Base-by-base conservation (phyloP, 2,797 vertebrate species). In the Clarias pachynema region DNA sequence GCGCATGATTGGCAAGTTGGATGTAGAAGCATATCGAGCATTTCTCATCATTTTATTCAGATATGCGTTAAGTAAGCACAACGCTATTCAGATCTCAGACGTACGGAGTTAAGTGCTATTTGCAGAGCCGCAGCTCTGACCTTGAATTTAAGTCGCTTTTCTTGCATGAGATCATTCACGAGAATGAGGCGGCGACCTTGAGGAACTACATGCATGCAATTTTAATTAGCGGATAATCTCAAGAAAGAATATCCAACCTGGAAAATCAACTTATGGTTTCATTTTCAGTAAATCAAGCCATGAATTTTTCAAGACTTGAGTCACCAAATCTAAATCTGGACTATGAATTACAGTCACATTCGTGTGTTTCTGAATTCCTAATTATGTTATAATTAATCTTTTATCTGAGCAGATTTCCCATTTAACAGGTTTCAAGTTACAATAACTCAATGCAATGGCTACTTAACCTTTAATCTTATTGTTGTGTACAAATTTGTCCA, bases 401-500 rank as follows among this genome's bases (percentile, higher is more conserved):
- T 53, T 14, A 53, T 53, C 49, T 53, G 49, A 53, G 26, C 34
- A 79, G 16, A 37, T 14, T 63, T 72, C 20, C 22, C 24, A 37
- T 31, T 84, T n/a, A 65, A 37, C 37, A 56, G 1, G 1, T 31
- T 79, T 63, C 22, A n/a, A 14, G 49, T 22, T 29, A 31, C 26
- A 37, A 37, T 9, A 74, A n/a, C 79, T 68, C 37, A 57, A 40
- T 59, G 5, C 5, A 63, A 74, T 34, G 4, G 4, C 74, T 37
- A 12, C 5, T 34, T 24, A 37, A 57, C 8, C 22, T 18, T 77
- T 40, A 22, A 49, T 15, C 40, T 18, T 56, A 66, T 31, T 84
- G 78, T 89, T 10, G 73, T 84, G 86, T 92, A 90, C 83, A 89
- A 78, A n/a, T 29, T 10, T 29, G 26, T 53, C 73, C 49, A 20